A percentile compares a stretch with the other conserved stretches of the same genome.
Evolutionary conservation across 2,888 invertebrate species (phyloP).

Genomic region (Apeira syringaria): DNA sequence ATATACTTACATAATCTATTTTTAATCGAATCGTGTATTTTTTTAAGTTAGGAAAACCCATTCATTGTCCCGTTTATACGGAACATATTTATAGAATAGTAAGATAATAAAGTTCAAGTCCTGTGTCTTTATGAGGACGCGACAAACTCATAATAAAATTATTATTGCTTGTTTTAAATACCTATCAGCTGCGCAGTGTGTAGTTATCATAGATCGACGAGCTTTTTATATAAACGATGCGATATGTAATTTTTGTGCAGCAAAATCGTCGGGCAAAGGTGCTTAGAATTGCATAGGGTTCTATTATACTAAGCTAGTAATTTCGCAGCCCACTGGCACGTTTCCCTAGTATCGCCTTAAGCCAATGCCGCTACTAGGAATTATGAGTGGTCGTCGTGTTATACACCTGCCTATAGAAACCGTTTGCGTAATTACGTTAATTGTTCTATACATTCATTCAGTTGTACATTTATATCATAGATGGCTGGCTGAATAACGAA

Average conservation of each 20-base stretch:
- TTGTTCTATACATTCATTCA: constrained; percentile 55
- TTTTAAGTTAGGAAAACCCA: too few species aligned
- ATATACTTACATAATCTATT: constrained; percentile 13
- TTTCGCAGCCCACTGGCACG: constrained; percentile 72
- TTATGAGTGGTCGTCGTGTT: constrained; percentile 66
- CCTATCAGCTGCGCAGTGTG: constrained; percentile 8
- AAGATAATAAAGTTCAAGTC: too few species aligned
- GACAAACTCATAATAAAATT: neutral
- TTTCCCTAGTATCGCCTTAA: constrained; percentile 73
- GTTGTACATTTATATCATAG: constrained; percentile 28
- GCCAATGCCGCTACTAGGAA: constrained; percentile 75
- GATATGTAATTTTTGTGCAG: constrained; percentile 33
- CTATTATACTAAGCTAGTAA: constrained; percentile 69
- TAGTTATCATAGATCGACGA: constrained; percentile 17
- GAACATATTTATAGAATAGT: too few species aligned
- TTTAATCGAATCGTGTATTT: constrained; percentile 22
- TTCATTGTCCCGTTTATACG: too few species aligned
- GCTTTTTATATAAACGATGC: constrained; percentile 20
- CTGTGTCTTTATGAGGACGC: neutral
- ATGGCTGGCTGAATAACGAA: constrained; percentile 25
- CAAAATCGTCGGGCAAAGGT: constrained; percentile 61
- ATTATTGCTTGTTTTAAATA: constrained; percentile 1
- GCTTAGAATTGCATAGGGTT: constrained; percentile 68
- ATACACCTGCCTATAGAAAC: constrained; percentile 76
- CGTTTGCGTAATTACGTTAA: constrained; percentile 74